Evolutionary conservation across 1,140 invertebrate species (phyloP).

Genomic region (Microplitis demolitor): DNA sequence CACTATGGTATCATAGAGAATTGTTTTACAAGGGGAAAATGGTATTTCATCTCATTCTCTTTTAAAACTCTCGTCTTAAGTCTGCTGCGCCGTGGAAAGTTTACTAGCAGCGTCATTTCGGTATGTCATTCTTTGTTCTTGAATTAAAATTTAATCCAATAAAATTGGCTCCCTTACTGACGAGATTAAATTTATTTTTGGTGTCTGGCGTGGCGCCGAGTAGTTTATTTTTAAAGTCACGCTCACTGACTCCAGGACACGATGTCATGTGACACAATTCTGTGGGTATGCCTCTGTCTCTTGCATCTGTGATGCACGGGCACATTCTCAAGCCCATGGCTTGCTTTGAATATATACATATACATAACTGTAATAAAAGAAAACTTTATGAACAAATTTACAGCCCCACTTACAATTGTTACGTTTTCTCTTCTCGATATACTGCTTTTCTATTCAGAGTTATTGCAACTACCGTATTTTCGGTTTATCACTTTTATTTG

Average conservation of each 20-base stretch:
- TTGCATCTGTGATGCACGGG: background rate
- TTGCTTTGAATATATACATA: slow-evolving; percentile 5
- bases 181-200: slow-evolving; percentile 53
- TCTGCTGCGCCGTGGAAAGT: slow-evolving; percentile 23
- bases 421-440: slow-evolving; percentile 22
- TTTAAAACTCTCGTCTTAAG: background rate
- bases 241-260: slow-evolving; percentile 20
- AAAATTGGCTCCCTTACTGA: slow-evolving; percentile 27
- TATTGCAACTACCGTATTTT: slow-evolving; percentile 6
- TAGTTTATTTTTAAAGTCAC: slow-evolving; percentile 36
- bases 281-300: background rate
- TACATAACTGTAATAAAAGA: slow-evolving; percentile 26
- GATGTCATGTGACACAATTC: slow-evolving; percentile 6
- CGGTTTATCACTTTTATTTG: background rate
- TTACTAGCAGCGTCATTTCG: slow-evolving; percentile 47
- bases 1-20: background rate
- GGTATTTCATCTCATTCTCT: background rate
- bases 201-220: slow-evolving; percentile 41
- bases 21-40: background rate
- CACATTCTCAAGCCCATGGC: background rate
- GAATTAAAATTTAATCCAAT: slow-evolving; percentile 60
- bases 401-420: slow-evolving; percentile 31
- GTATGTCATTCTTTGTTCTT: slow-evolving; percentile 59
- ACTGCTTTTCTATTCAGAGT: slow-evolving; percentile 28
- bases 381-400: slow-evolving; percentile 32